Conservation (phyloP, 2,888 invertebrate genomes). For the Cloeon dipterum region DNA sequence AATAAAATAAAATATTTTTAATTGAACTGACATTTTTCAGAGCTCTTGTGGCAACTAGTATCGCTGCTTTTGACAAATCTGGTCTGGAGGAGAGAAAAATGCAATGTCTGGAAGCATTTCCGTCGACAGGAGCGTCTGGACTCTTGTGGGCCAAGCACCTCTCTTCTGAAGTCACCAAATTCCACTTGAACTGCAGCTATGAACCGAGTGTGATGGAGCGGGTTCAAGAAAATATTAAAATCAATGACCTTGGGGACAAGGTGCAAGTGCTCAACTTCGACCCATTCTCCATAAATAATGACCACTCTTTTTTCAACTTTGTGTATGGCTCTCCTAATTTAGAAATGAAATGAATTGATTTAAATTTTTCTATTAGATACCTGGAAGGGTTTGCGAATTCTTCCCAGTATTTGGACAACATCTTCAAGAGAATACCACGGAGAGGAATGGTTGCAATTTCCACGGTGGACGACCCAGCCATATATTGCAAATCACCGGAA, state of each 20-base stretch:
- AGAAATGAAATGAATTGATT: not conserved
- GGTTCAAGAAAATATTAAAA: not conserved
- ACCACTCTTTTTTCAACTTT: not conserved
- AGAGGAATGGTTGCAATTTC: conserved; percentile 12
- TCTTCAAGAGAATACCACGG: conserved; percentile 12
- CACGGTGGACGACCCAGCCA: conserved; percentile 12
- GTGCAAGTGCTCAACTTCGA: not conserved
- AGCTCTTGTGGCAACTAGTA: too few species aligned
- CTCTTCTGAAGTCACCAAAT: too few species aligned
- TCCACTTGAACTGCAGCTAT: too few species aligned
- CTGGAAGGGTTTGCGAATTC: conserved; percentile 12
- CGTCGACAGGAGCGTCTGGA: too few species aligned
- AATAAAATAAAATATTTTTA: too few species aligned
- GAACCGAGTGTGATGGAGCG: too few species aligned
- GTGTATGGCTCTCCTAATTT: not conserved
- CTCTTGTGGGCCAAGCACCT: too few species aligned
- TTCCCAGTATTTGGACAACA: conserved; percentile 12
- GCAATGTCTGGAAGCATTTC: too few species aligned
- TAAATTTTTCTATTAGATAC: conserved; percentile 8
- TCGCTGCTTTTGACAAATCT: too few species aligned
- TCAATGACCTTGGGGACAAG: too few species aligned
- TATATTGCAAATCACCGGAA: conserved; percentile 12
- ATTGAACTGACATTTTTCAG: too few species aligned
- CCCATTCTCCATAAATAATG: not conserved
- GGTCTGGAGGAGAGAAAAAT: too few species aligned